Percentiles rank a stretch among this genome's conserved stretches.
Evolutionary conservation across 2,888 invertebrate genomes (phyloP).

Genomic region (Erannis defoliaria): DNA sequence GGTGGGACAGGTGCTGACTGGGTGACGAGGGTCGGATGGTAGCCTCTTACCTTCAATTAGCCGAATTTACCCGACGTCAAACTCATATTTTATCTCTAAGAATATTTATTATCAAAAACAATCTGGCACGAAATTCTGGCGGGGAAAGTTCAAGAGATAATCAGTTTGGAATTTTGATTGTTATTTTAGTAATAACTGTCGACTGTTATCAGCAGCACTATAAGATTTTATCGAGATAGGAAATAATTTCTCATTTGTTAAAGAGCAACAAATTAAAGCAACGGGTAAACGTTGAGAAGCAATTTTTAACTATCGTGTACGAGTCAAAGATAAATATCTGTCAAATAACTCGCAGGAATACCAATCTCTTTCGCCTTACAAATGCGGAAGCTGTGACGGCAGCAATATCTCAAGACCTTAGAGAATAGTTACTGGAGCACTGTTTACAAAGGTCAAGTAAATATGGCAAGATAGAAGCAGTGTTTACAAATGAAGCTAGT

Average conservation of each 20-base stretch:
- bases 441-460: constrained; percentile 10
- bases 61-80: constrained; percentile 48
- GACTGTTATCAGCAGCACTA: constrained; percentile 2
- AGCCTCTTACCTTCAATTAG: constrained; percentile 59
- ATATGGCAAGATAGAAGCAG: not conserved
- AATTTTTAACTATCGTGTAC: constrained; percentile 1
- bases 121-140: constrained; percentile 30
- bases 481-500: not conserved
- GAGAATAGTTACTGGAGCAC: not conserved
- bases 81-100: constrained; percentile 41
- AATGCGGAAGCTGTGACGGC: constrained; percentile 37
- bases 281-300: not conserved
- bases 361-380: constrained; percentile 18
- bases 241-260: not conserved
- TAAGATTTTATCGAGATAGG: constrained; percentile 1
- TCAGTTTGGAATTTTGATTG: constrained; percentile 32
- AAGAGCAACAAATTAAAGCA: not conserved
- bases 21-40: constrained; percentile 66
- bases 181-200: constrained; percentile 32
- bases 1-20: constrained; percentile 63
- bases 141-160: constrained; percentile 29
- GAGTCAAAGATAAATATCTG: constrained; percentile 16
- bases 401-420: constrained; percentile 33
- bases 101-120: constrained; percentile 35
- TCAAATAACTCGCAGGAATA: constrained; percentile 14